Evolutionary conservation across 2,113 vertebrate species (phyloP).

Genomic region (Promerops cafer): DNA sequence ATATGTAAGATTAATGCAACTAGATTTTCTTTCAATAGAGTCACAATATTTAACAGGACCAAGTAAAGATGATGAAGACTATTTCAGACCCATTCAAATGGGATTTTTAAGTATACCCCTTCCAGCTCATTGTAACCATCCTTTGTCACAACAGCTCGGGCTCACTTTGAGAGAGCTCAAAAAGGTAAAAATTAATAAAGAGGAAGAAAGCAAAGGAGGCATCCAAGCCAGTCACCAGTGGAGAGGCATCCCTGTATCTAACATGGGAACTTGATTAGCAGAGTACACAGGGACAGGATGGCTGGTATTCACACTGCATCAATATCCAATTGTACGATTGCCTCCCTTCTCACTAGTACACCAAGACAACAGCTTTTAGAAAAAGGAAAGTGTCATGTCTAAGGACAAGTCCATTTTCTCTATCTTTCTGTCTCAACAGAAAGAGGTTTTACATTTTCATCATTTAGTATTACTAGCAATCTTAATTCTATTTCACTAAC

Average conservation of each 20-base stretch:
- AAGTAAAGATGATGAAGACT: conserved; percentile 40
- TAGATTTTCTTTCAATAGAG: conserved; percentile 7
- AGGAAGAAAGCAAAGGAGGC: conserved; percentile 7
- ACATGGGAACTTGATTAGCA: neutral
- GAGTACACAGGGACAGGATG: neutral
- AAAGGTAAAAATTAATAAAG: conserved; percentile 50
- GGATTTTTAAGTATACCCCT: conserved; percentile 52
- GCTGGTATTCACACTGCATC: neutral
- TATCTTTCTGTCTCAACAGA: neutral
- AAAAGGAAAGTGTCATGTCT: neutral
- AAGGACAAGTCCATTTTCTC: neutral
- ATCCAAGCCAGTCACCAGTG: conserved; percentile 17
- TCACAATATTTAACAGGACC: conserved; percentile 58
- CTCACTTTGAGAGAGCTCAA: conserved; percentile 39
- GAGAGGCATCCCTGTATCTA: neutral
- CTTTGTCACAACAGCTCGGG: conserved; percentile 43
- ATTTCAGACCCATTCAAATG: conserved; percentile 19
- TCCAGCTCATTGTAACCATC: conserved; percentile 3
- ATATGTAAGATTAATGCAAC: neutral
- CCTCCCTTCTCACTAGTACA: neutral
- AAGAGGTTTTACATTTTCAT: neutral
- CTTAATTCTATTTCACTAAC: neutral
- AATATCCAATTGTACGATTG: neutral
- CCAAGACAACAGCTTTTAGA: neutral
- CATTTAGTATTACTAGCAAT: neutral